Evolutionary conservation across 2,113 vertebrate species (phyloP).

Genomic region (Oryzias javanicus): DNA sequence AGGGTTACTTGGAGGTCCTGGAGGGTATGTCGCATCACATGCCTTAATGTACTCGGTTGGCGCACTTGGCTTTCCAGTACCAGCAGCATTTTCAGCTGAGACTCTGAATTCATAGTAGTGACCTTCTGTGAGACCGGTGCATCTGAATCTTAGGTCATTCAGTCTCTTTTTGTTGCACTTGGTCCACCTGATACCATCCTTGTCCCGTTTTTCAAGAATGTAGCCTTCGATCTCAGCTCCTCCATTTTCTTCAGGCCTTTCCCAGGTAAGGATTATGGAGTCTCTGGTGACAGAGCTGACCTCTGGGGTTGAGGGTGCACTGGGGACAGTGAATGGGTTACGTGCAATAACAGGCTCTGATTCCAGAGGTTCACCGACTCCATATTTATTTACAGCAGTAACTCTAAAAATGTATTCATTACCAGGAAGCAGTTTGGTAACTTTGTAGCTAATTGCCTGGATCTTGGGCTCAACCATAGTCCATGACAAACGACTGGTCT

Average conservation of each 20-base stretch:
- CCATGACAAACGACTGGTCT: conserved; percentile 97
- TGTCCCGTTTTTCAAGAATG: conserved; percentile 96
- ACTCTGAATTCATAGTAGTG: conserved; percentile 96
- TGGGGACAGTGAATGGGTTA: conserved; percentile 90
- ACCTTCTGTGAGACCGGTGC: conserved; percentile 87
- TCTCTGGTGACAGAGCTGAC: conserved; percentile 89
- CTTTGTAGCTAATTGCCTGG: conserved; percentile 93
- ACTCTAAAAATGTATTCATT: conserved; percentile 99
- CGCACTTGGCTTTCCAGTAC: conserved; percentile 87
- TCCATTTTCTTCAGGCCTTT: conserved; percentile 88
- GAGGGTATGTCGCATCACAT: conserved; percentile 91
- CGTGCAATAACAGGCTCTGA: conserved; percentile 89
- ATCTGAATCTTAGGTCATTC: conserved; percentile 88
- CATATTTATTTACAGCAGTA: conserved; percentile 97
- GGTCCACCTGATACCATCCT: conserved; percentile 93
- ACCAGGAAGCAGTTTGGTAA: conserved; percentile 91
- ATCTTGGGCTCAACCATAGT: conserved; percentile 93
- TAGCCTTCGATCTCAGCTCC: conserved; percentile 95
- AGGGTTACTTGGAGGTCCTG: conserved; percentile 92
- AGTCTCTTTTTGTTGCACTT: conserved; percentile 97
- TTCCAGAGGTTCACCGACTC: conserved; percentile 91
- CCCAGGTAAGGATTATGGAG: conserved; percentile 93
- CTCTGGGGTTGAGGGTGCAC: conserved; percentile 89
- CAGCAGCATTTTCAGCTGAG: conserved; percentile 96
- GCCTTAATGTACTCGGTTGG: conserved; percentile 89